A percentile compares a stretch with the other conserved stretches of the same genome.
Conservation (phyloP, 2,797 vertebrate species). For the Pelochelys cantorii region DNA sequence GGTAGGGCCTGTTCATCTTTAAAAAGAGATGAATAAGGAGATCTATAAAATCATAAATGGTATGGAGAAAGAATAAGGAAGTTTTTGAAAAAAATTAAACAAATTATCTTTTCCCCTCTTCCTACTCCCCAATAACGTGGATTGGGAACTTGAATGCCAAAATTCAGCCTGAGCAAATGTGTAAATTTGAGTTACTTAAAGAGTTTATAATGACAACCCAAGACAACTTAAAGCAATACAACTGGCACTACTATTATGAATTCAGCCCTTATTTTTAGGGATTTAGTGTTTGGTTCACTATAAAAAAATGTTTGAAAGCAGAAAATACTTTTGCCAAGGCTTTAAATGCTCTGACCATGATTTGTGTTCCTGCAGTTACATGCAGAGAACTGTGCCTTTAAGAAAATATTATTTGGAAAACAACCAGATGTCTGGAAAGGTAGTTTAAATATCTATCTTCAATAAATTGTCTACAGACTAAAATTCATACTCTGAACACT, state of each 20-base stretch:
- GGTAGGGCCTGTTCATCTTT: background rate
- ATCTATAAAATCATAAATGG: background rate
- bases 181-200: background rate
- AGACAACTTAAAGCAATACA: conserved; percentile 29
- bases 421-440: conserved; percentile 50
- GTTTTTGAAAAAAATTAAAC: background rate
- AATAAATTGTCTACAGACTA: conserved; percentile 43
- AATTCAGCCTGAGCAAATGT: background rate
- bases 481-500: conserved; percentile 49
- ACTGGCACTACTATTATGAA: conserved; percentile 28
- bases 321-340: conserved; percentile 55
- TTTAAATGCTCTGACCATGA: conserved; percentile 54
- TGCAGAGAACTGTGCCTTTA: conserved; percentile 48
- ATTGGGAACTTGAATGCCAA: background rate
- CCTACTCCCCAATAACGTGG: background rate
- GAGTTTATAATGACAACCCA: background rate
- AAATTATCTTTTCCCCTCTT: background rate
- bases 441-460: conserved; percentile 64
- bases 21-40: background rate
- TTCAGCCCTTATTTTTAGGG: conserved; percentile 53
- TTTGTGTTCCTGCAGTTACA: conserved; percentile 56
- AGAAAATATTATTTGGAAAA: conserved; percentile 52
- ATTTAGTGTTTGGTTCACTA: conserved; percentile 40
- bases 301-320: conserved; percentile 64
- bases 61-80: background rate